phyloP scores from a whole-genome alignment of 2,113 vertebrate genomes.

The Fukomys damarensis region DNA sequence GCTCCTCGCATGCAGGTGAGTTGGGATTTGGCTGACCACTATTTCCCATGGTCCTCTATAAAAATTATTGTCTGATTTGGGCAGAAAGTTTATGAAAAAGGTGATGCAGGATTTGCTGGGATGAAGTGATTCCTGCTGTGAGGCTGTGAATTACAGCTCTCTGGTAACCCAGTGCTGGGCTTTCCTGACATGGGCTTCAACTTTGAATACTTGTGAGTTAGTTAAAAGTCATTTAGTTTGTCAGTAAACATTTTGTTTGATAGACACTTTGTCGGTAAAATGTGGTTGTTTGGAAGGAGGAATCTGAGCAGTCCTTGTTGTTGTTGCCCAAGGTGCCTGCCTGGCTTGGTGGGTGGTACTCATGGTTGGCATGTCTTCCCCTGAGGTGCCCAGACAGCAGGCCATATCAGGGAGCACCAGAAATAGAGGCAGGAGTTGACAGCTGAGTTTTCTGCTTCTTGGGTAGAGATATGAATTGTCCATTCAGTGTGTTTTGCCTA shows the following conservation, averaged over 20 bases:
- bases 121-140: fast-evolving
- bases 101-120: neutral
- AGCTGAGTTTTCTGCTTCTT: fast-evolving
- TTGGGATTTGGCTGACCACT: neutral
- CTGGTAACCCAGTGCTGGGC: neutral
- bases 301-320: neutral
- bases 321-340: no score
- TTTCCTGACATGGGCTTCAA: neutral
- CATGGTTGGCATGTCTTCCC: neutral
- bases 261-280: no score
- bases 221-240: neutral
- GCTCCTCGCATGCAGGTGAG: neutral
- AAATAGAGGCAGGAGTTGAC: fast-evolving
- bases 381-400: neutral
- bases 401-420: neutral
- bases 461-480: no score
- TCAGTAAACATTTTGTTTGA: no score
- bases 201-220: neutral
- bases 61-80: neutral
- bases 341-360: neutral
- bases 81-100: neutral
- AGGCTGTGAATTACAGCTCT: neutral
- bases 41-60: fast-evolving
- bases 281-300: neutral
- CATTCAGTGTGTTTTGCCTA: neutral